A percentile compares a stretch with the other conserved stretches of the same genome.
Evolutionary conservation across 2,888 invertebrate species (phyloP).

Genomic region (Plusia festucae): DNA sequence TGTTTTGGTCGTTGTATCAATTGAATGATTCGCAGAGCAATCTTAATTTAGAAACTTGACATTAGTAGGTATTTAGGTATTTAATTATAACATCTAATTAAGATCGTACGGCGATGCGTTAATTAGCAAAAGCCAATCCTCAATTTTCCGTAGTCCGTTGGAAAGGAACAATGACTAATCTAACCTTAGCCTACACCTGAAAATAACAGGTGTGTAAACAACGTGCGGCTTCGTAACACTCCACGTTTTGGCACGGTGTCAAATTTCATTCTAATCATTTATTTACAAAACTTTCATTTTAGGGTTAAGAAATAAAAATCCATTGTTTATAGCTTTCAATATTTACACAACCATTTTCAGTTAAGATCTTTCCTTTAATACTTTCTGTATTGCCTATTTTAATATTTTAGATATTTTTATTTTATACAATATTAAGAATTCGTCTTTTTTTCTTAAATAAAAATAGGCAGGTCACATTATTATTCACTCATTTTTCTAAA

Average conservation of each 20-base stretch:
- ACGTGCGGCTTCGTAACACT: constrained; percentile 58
- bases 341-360: constrained; percentile 58
- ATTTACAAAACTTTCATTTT: constrained; percentile 35
- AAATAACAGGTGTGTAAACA: constrained; percentile 76
- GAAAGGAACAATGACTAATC: constrained; percentile 56
- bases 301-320: constrained; percentile 41
- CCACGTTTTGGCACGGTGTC: constrained; percentile 67
- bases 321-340: constrained; percentile 40
- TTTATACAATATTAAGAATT: neutral
- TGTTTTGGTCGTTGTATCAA: too few relatives aligned
- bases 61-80: too few relatives aligned
- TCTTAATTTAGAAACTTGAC: constrained; percentile 1
- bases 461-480: constrained; percentile 9
- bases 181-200: constrained; percentile 76
- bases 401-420: neutral
- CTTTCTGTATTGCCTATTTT: constrained; percentile 19
- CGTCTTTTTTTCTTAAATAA: neutral
- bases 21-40: neutral
- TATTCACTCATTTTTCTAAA: constrained; percentile 9
- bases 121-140: neutral
- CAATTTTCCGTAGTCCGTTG: neutral
- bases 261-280: constrained; percentile 55
- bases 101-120: neutral
- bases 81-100: neutral
- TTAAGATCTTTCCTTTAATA: constrained; percentile 30